Evolutionary conservation across 2,888 invertebrate species (phyloP), one percentile per base, ranked within the genome.

Genomic region (Lithodes maja): DNA sequence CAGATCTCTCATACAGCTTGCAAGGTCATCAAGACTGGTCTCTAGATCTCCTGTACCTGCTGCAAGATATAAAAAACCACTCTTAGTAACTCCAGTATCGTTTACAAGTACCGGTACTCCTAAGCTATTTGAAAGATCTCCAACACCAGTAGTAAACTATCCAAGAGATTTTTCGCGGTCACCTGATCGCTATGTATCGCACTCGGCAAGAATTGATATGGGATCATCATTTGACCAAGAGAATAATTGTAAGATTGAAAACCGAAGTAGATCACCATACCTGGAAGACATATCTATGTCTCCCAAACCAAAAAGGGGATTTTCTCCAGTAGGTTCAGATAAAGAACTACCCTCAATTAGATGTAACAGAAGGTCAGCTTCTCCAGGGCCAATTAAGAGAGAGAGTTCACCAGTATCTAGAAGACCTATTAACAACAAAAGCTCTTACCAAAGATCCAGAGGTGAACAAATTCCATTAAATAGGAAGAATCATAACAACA

Each of bases 201-300:
- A 1, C n/a, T 71, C 17, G 5, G 3, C 71, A 12, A 17, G n/a
- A 5, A 5, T n/a, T 1, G 3, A n/a, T n/a, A n/a, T 12, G 17
- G 17, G n/a, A n/a, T 71, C 71, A n/a, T 71, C 71, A n/a, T 17
- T n/a, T 33, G 33, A 33, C 33, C 33, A 33, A 33, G 33, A 33
- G 33, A 33, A 33, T 33, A 33, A 33, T 33, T 33, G 33, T 33
- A 33, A 33, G 33, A 33, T 33, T 17, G 68, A 77, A 15, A 75
- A 17, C 52, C 54, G 5, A n/a, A 55, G 71, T 3, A 75, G 81
- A 61, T 86, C 86, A 52, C 86, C 86, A 55, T 71, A 69, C 12
- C 55, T 86, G 54, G 86, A 86, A 82, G 86, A 86, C 49, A 50
- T 86, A 69, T 86, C 86, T 33, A 17, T 82, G 52, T 86, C 86